phyloP scores from a whole-genome alignment of 2,888 invertebrate genomes.

The Mythimna pallens region DNA sequence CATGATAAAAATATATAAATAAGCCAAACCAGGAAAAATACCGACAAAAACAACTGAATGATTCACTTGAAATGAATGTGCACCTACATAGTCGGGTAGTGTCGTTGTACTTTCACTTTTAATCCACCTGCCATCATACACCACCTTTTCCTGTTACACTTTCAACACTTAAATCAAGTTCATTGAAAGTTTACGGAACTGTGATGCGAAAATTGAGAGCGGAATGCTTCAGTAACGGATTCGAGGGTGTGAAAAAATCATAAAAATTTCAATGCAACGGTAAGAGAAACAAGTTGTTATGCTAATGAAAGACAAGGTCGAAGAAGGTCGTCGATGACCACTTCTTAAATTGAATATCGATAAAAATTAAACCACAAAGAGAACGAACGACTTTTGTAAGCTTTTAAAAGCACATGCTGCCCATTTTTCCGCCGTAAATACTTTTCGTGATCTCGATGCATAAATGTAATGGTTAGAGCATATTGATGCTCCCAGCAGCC shows the following conservation, averaged over 20 bases:
- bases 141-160: slow-evolving; percentile 56
- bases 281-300: slow-evolving; percentile 1
- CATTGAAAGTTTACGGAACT: slow-evolving; percentile 39
- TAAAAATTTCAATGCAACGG: slow-evolving; percentile 12
- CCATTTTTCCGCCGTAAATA: too few species aligned
- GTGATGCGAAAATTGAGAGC: slow-evolving; percentile 11
- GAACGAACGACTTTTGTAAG: background rate
- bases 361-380: background rate
- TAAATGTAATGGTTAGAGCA: background rate
- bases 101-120: slow-evolving; percentile 58
- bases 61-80: slow-evolving; percentile 42
- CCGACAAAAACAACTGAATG: slow-evolving; percentile 33
- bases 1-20: slow-evolving; percentile 23
- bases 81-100: slow-evolving; percentile 23
- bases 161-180: slow-evolving; percentile 40
- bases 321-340: slow-evolving; percentile 1
- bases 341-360: background rate
- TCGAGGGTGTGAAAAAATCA: slow-evolving; percentile 8
- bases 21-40: slow-evolving; percentile 40
- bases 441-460: background rate
- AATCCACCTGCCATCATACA: slow-evolving; percentile 49
- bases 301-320: slow-evolving; percentile 8
- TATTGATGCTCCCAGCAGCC: background rate
- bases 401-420: background rate
- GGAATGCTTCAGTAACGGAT: slow-evolving; percentile 3